Percentiles rank a stretch among this genome's conserved stretches.
Conservation (phyloP, 1,140 invertebrate species). For the Fopius arisanus region DNA sequence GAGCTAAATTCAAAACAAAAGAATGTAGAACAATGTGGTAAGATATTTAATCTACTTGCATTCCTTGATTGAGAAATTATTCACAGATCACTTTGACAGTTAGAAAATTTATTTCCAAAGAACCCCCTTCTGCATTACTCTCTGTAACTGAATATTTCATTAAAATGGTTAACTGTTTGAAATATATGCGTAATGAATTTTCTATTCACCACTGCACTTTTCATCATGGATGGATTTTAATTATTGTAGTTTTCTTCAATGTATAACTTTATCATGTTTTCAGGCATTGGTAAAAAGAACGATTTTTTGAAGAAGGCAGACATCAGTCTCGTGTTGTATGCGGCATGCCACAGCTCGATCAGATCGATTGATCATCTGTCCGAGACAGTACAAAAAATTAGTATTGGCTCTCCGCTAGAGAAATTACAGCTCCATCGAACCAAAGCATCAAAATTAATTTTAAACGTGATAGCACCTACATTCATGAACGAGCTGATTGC, state of each 20-base stretch:
- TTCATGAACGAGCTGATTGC: conserved; percentile 43
- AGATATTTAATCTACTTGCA: not conserved
- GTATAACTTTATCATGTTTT: not conserved
- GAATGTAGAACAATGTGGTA: not conserved
- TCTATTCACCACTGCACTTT: not conserved
- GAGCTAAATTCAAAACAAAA: not conserved
- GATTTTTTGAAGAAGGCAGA: conserved; percentile 20
- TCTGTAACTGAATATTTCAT: not conserved
- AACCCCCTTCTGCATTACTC: not conserved
- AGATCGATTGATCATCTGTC: conserved; percentile 24
- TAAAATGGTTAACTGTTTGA: not conserved
- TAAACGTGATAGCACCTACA: conserved; percentile 50
- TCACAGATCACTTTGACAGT: not conserved
- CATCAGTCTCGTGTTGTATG: conserved; percentile 26
- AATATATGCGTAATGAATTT: conserved; percentile 5
- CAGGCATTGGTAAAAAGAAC: not conserved
- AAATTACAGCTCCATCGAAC: conserved; percentile 45
- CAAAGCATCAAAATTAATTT: conserved; percentile 53
- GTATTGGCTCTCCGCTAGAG: conserved; percentile 27
- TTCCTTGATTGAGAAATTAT: not conserved
- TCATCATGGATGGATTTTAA: not conserved
- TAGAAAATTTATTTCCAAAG: not conserved
- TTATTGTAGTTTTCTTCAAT: not conserved
- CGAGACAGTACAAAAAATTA: conserved; percentile 6
- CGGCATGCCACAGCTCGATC: conserved; percentile 32